phyloP scores from a whole-genome alignment of 2,888 invertebrate species.

The Cylindroiulus punctatus region DNA sequence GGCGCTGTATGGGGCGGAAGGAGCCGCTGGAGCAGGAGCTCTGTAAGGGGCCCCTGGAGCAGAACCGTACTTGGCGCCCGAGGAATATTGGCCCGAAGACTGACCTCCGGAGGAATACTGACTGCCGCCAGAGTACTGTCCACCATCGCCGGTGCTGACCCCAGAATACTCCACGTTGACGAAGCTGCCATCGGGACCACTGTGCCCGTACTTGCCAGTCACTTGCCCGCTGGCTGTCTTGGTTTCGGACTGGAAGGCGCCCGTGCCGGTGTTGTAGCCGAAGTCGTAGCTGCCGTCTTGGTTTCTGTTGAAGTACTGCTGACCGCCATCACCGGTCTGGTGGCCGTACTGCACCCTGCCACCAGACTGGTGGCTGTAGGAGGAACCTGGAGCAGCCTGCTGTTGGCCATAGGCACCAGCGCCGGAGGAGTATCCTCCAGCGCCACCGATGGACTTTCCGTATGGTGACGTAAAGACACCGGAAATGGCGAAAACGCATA shows the following conservation, averaged over 20 bases:
- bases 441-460: conserved; percentile 29
- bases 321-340: conserved; percentile 7
- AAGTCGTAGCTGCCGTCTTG: conserved; percentile 56
- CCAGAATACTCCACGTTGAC: conserved; percentile 55
- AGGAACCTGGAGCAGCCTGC: neutral
- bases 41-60: neutral
- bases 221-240: conserved; percentile 50
- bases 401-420: neutral
- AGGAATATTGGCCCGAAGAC: neutral
- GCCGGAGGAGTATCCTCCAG: neutral
- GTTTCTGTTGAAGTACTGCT: conserved; percentile 49
- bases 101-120: neutral
- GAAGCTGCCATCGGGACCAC: conserved; percentile 54
- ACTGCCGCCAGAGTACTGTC: conserved; percentile 4
- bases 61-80: neutral
- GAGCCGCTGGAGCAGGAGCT: neutral
- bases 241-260: conserved; percentile 51
- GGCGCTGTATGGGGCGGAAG: neutral
- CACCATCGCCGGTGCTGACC: conserved; percentile 48
- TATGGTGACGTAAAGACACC: neutral
- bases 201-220: conserved; percentile 52
- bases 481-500: neutral
- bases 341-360: conserved; percentile 31
- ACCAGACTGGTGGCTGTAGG: conserved; percentile 1
- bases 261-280: conserved; percentile 54